These are phyloP conservation scores for Trinorchestia longiramus DNA, from an alignment of 1,140 invertebrate genomes.

Conservation along the genomic window DNA sequence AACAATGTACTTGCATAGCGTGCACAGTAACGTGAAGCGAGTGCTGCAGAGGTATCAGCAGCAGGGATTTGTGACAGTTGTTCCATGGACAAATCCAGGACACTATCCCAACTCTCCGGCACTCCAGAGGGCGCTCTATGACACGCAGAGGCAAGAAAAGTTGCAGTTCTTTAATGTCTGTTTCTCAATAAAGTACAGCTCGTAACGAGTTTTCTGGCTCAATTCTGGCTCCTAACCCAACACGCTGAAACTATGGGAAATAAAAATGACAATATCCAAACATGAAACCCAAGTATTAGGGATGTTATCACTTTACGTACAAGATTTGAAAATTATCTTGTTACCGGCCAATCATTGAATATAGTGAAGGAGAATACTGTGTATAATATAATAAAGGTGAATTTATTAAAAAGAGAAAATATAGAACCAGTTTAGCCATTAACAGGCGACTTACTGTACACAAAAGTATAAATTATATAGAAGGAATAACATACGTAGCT, in stretches of 20 bases:
- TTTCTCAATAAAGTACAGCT: background rate
- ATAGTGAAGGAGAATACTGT: no score
- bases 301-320: background rate
- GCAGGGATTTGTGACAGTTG: background rate
- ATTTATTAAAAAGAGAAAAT: no score
- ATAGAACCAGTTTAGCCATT: no score
- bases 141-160: conserved; percentile 59
- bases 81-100: conserved; percentile 26
- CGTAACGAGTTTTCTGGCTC: background rate
- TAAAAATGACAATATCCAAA: background rate
- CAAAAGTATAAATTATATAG: no score
- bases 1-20: conserved; percentile 31
- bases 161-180: background rate
- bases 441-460: no score
- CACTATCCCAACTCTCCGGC: background rate
- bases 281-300: background rate
- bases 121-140: conserved; percentile 67
- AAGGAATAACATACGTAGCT: no score
- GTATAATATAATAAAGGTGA: no score
- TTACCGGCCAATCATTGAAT: background rate
- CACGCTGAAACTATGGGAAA: background rate
- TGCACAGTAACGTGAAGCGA: conserved; percentile 32
- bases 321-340: background rate
- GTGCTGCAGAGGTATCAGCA: conserved; percentile 49
- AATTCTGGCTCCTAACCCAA: background rate